A percentile compares a stretch with the other conserved stretches of the same genome.
phyloP scores from a whole-genome alignment of 1,140 invertebrate genomes.

The Wasmannia auropunctata region DNA sequence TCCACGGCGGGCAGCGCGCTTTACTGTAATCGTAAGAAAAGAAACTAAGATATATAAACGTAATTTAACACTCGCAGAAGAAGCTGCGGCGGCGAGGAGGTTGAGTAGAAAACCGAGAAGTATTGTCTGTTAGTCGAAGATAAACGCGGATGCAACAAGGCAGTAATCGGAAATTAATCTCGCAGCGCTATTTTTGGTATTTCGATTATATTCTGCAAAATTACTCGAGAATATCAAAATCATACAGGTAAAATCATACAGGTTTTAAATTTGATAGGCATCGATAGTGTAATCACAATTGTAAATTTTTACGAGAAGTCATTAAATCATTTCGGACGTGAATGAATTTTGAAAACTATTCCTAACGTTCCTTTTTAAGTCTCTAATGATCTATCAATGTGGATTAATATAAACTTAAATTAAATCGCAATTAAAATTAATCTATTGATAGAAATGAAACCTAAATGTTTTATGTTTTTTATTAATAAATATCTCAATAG shows the following conservation, averaged over 20 bases:
- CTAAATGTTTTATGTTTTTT: background rate
- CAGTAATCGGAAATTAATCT: background rate
- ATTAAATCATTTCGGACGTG: background rate
- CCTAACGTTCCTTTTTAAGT: background rate
- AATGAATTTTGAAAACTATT: background rate
- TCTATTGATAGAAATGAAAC: too few species aligned
- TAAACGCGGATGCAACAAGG: constrained; percentile 12
- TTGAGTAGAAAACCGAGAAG: constrained; percentile 1
- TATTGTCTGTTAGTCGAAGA: constrained; percentile 14
- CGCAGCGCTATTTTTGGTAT: background rate
- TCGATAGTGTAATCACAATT: background rate
- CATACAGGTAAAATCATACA: background rate
- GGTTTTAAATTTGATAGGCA: background rate
- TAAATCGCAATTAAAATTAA: too few species aligned
- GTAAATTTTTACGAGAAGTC: background rate
- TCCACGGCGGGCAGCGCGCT: background rate
- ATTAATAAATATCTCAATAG: background rate
- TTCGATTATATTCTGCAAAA: background rate
- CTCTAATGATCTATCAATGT: too few species aligned
- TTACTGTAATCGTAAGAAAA: constrained; percentile 21
- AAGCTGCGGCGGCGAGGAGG: background rate
- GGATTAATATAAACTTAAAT: too few species aligned
- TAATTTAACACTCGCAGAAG: constrained; percentile 9
- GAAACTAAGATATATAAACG: constrained; percentile 26
- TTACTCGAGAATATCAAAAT: background rate